phyloP scores from a whole-genome alignment of 2,888 invertebrate genomes.

The Zelleria hepariella region DNA sequence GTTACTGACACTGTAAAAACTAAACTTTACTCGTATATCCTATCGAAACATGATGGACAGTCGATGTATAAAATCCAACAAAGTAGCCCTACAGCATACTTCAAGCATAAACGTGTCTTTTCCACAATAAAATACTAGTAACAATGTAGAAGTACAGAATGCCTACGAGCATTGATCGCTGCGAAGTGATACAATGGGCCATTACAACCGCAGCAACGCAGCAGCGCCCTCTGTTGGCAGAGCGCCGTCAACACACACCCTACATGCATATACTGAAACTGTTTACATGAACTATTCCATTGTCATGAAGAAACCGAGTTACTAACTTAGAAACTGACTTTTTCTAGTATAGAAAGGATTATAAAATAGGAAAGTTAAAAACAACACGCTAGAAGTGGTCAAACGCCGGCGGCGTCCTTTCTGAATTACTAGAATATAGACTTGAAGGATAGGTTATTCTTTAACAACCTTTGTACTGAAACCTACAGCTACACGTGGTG shows the following conservation, averaged over 20 bases:
- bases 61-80: not conserved
- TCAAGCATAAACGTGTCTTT: not conserved
- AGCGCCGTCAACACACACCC: not conserved
- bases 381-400: not conserved
- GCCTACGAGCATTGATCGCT: not conserved
- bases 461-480: not conserved
- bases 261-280: conserved; percentile 13
- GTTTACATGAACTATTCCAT: not conserved
- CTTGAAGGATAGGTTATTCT: too few relatives aligned
- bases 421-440: too few relatives aligned
- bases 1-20: too few relatives aligned
- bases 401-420: not conserved
- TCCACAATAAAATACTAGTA: not conserved
- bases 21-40: too few relatives aligned
- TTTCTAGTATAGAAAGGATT: too few relatives aligned
- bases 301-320: not conserved
- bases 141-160: not conserved
- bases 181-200: conserved; percentile 7
- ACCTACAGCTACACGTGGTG: not conserved
- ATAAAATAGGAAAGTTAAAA: too few relatives aligned
- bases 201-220: conserved; percentile 50
- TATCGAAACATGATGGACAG: too few relatives aligned
- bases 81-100: not conserved
- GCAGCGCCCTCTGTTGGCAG: conserved; percentile 48
- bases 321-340: not conserved